These are phyloP conservation scores for Rhabdophis nuchalis DNA, from an alignment of 2,797 vertebrate species.

Conservation along the genomic window DNA sequence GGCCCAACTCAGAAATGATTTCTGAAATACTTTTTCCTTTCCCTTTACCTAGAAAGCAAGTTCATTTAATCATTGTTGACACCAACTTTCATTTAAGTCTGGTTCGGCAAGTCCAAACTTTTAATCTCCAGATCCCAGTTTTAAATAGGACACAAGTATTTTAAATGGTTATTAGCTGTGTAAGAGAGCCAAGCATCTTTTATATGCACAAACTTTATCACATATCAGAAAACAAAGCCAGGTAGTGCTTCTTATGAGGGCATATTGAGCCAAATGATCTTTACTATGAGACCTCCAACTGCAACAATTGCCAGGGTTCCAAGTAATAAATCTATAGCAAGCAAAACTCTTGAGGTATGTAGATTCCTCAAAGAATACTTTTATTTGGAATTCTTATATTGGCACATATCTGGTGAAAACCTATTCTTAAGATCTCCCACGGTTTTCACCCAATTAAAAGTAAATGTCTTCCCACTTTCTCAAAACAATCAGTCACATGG, in stretches of 20 bases:
- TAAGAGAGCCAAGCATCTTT: background rate
- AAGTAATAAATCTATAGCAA: no score
- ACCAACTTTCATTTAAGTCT: background rate
- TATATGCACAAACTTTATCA: background rate
- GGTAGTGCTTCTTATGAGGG: background rate
- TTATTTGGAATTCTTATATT: no score
- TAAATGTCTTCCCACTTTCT: no score
- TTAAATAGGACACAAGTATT: background rate
- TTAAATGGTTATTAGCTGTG: background rate
- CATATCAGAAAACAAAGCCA: background rate
- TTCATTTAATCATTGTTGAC: background rate
- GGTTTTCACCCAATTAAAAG: no score
- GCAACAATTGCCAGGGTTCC: background rate
- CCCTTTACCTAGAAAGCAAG: background rate
- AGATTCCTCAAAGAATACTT: no score
- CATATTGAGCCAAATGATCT: background rate
- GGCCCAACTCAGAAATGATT: background rate
- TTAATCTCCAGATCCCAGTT: background rate
- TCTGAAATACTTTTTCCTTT: background rate
- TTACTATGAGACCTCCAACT: background rate
- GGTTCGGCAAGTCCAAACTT: background rate
- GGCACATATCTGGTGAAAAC: no score
- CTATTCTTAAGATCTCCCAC: no score
- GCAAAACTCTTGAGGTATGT: no score
- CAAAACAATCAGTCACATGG: no score